Evolutionary conservation across 1,140 invertebrate species (phyloP).

Genomic region (Lordiphosa stackelbergi): DNA sequence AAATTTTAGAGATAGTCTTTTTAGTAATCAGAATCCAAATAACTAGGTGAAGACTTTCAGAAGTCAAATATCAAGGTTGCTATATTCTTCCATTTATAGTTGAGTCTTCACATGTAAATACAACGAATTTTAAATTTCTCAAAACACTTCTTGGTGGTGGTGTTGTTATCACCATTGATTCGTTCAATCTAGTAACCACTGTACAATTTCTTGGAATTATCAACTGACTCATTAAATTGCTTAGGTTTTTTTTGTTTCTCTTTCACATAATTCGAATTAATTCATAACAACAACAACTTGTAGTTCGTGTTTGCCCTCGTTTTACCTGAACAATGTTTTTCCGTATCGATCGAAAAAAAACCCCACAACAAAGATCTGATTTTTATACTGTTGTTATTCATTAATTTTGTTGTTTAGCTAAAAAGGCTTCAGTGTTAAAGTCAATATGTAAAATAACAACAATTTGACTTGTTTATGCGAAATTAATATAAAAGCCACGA

Average conservation of each 20-base stretch:
- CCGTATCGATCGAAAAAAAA: neutral
- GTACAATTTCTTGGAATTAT: neutral
- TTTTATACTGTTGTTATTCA: constrained; percentile 28
- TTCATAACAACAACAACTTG: neutral
- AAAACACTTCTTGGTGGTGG: too few relatives aligned
- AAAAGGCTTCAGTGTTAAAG: constrained; percentile 19
- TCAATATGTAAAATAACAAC: constrained; percentile 39
- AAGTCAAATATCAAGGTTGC: too few relatives aligned
- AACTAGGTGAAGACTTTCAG: too few relatives aligned
- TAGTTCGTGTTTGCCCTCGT: constrained; percentile 42
- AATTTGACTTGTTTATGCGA: constrained; percentile 60
- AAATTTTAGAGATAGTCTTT: too few relatives aligned
- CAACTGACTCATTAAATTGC: constrained; percentile 3
- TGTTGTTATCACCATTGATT: too few relatives aligned
- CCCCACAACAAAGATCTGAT: constrained; percentile 9
- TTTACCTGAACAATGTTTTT: constrained; percentile 38
- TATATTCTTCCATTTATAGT: too few relatives aligned
- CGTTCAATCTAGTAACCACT: too few relatives aligned
- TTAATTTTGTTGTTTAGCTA: constrained; percentile 16
- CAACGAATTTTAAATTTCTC: too few relatives aligned
- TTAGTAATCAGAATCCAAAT: too few relatives aligned
- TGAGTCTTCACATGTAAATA: too few relatives aligned
- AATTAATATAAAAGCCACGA: constrained; percentile 10
- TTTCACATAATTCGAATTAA: neutral
- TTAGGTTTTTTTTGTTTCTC: neutral